Evolutionary conservation across 2,797 vertebrate species (phyloP).

Genomic region (Momotus momota): DNA sequence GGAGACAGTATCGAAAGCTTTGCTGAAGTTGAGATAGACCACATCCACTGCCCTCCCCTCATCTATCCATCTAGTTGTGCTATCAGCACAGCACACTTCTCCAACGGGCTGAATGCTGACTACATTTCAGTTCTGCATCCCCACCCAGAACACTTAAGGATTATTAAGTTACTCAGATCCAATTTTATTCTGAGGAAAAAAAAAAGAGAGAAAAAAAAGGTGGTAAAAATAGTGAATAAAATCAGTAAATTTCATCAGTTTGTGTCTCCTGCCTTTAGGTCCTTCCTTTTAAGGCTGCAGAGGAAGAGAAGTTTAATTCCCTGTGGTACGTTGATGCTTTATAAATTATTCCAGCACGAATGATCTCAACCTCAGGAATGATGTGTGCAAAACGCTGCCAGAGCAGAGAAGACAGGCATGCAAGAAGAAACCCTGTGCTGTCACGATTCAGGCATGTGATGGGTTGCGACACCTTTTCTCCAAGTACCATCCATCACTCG

Average conservation of each 20-base stretch:
- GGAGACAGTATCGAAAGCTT: too few species aligned
- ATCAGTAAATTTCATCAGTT: constrained; percentile 39
- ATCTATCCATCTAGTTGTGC: too few species aligned
- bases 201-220: neutral
- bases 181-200: neutral
- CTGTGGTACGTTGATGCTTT: neutral
- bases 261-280: constrained; percentile 32
- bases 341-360: constrained; percentile 27
- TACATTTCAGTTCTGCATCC: neutral
- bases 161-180: constrained; percentile 10
- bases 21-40: too few species aligned
- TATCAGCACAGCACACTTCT: neutral
- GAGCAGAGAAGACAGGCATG: neutral
- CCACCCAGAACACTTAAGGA: neutral
- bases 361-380: constrained; percentile 35
- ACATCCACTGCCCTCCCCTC: too few species aligned
- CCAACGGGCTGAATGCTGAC: neutral
- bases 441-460: neutral
- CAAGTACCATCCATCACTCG: neutral
- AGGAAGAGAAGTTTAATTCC: constrained; percentile 31
- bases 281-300: constrained; percentile 58
- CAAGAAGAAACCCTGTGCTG: constrained; percentile 21
- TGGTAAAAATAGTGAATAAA: constrained; percentile 49
- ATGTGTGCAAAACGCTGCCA: neutral
- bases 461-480: constrained; percentile 3